A percentile compares a stretch with the other conserved stretches of the same genome.
phyloP scores from a whole-genome alignment of 2,113 vertebrate species.

The Ceyx cyanopectus region DNA sequence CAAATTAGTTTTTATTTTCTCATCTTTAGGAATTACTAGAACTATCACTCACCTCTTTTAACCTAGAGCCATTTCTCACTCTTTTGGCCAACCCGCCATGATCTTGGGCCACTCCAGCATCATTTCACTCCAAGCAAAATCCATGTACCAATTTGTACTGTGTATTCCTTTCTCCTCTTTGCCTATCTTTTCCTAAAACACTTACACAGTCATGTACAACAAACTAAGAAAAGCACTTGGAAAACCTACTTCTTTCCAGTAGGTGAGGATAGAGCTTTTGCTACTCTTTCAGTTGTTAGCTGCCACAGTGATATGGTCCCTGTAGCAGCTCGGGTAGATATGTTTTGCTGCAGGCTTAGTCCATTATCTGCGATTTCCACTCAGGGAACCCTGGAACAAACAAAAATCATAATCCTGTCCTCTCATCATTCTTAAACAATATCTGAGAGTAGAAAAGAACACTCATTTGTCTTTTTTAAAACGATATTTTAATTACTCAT shows the following conservation, averaged over 20 bases:
- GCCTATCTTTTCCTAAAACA: background rate
- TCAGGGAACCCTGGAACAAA: background rate
- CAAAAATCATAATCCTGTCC: constrained; percentile 48
- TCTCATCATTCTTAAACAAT: constrained; percentile 2
- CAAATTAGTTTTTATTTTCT: background rate
- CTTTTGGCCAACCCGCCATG: background rate
- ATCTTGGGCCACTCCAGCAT: background rate
- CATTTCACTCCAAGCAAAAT: background rate
- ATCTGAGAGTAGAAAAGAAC: constrained; percentile 43
- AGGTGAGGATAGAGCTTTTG: background rate
- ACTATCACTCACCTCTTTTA: background rate
- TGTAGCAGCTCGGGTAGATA: background rate
- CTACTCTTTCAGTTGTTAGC: background rate
- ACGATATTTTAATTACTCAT: constrained; percentile 75
- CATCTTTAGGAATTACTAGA: background rate
- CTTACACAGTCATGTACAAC: background rate
- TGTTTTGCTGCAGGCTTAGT: background rate
- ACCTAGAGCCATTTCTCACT: background rate
- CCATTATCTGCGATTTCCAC: background rate
- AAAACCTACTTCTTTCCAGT: background rate
- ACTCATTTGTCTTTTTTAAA: constrained; percentile 66
- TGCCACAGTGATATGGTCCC: background rate
- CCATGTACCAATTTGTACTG: background rate
- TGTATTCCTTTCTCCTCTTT: background rate
- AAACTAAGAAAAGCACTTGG: background rate